Evolutionary conservation across 2,797 vertebrate species (phyloP).

Genomic region (Enteromius argenteus): DNA sequence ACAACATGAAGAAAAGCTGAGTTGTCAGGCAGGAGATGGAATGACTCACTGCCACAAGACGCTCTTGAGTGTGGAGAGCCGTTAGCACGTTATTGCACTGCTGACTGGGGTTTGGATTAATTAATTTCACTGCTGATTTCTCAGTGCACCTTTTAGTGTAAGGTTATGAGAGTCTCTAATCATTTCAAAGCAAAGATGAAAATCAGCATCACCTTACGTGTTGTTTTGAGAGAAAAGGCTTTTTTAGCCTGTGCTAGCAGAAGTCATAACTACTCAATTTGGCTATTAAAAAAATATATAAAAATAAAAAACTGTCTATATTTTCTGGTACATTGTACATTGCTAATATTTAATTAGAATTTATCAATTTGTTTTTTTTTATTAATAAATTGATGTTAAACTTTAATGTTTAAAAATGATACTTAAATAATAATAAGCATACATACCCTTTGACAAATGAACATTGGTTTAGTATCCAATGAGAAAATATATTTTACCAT

Average conservation of each 20-base stretch:
- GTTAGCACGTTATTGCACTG: slow-evolving; percentile 29
- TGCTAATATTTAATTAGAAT: not conserved
- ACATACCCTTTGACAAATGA: not conserved
- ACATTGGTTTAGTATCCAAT: not conserved
- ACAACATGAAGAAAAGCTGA: slow-evolving; percentile 17
- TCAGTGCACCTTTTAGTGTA: slow-evolving; percentile 38
- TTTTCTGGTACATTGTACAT: not conserved
- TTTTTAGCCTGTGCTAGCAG: not conserved
- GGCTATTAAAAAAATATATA: not conserved
- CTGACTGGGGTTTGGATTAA: slow-evolving; percentile 39
- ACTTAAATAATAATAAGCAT: not conserved
- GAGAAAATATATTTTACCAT: not conserved
- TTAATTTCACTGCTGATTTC: slow-evolving; percentile 41
- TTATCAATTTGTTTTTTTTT: too few relatives aligned
- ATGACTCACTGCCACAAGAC: slow-evolving; percentile 28
- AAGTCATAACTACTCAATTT: not conserved
- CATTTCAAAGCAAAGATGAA: slow-evolving; percentile 13
- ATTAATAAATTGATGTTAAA: not conserved
- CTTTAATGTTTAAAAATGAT: not conserved
- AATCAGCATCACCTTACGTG: not conserved
- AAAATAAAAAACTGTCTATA: not conserved
- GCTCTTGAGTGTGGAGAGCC: slow-evolving; percentile 9
- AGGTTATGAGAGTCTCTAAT: slow-evolving; percentile 37
- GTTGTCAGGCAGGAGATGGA: slow-evolving; percentile 37
- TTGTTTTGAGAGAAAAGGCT: not conserved